These are phyloP conservation scores for Odobenus rosmarus DNA, from an alignment of 2,113 vertebrate species.

Conservation along the genomic window DNA sequence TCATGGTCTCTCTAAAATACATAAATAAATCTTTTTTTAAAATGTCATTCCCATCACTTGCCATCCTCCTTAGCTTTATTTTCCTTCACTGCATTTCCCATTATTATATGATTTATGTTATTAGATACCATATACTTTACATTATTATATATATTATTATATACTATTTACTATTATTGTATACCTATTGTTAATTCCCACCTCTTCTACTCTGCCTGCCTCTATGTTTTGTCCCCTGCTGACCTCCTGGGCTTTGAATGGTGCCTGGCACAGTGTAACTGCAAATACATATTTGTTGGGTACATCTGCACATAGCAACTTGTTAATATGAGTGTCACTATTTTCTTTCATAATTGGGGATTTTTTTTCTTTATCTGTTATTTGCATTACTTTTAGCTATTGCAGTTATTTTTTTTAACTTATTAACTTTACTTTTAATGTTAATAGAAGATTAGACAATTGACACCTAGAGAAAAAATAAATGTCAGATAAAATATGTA, in stretches of 20 bases:
- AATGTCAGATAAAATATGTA: neutral
- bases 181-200: neutral
- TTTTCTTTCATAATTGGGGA: neutral
- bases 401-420: neutral
- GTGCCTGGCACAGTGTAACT: neutral
- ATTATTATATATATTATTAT: neutral
- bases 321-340: neutral
- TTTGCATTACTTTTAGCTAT: neutral
- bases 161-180: neutral
- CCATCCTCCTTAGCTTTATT: neutral
- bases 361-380: neutral
- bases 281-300: neutral
- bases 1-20: neutral
- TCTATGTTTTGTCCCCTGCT: neutral
- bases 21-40: neutral
- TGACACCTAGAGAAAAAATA: neutral
- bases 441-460: neutral
- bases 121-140: neutral
- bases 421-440: conserved; percentile 19
- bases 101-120: neutral
- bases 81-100: neutral
- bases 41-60: neutral
- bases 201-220: neutral
- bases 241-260: neutral
- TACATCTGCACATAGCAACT: neutral